phyloP scores from a whole-genome alignment of 2,888 invertebrate genomes.

The Agonopterix alstromeriana region DNA sequence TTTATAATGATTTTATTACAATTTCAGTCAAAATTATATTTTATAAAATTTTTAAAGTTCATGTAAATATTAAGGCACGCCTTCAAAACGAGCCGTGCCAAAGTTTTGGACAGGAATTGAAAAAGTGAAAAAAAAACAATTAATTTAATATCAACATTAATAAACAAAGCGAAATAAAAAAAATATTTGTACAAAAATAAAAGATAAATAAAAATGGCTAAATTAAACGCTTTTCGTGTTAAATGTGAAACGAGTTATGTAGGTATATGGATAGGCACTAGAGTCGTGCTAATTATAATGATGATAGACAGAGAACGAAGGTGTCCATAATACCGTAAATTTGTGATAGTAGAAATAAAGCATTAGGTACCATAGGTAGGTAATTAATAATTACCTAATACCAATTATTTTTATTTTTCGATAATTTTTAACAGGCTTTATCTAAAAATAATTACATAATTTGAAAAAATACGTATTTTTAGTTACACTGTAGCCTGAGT shows the following conservation, averaged over 20 bases:
- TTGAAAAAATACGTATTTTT: no score
- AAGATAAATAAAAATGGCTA: slow-evolving; percentile 22
- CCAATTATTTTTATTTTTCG: no score
- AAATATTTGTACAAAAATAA: slow-evolving; percentile 42
- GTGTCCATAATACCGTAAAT: no score
- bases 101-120: slow-evolving; percentile 52
- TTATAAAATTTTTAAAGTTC: slow-evolving; percentile 2
- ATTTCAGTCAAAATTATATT: background rate
- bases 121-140: slow-evolving; percentile 21
- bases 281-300: background rate
- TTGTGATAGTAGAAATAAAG: no score
- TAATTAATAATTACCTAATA: no score
- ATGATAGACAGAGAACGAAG: background rate
- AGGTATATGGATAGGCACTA: slow-evolving; percentile 5
- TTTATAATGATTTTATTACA: no score
- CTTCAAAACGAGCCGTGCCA: slow-evolving; percentile 23
- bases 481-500: no score
- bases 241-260: slow-evolving; percentile 11
- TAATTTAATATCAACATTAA: slow-evolving; percentile 24
- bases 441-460: no score
- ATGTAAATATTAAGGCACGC: slow-evolving; percentile 16
- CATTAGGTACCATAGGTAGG: no score
- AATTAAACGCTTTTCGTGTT: slow-evolving; percentile 24
- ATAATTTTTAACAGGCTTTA: no score
- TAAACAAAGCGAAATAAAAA: slow-evolving; percentile 24